Conservation (phyloP, 1,140 invertebrate species). For the Drosophila mayri region DNA sequence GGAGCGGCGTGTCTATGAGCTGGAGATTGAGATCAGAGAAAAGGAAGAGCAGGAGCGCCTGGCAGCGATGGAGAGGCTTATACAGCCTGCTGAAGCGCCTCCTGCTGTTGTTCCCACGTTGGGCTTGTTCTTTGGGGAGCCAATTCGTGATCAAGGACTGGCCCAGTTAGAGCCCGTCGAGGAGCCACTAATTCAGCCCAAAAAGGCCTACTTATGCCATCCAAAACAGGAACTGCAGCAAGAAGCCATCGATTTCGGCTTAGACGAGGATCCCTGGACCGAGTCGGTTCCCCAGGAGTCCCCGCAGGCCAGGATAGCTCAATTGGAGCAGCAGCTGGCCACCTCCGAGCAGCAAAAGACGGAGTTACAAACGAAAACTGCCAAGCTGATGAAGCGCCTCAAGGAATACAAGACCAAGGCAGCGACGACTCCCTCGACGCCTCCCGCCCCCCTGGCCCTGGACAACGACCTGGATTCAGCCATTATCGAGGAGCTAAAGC, state of each 20-base stretch:
- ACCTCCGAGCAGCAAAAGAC: slow-evolving; percentile 87
- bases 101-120: slow-evolving; percentile 44
- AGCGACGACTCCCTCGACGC: neutral
- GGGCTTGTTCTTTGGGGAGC: slow-evolving; percentile 74
- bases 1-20: slow-evolving; percentile 43
- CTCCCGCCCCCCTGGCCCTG: slow-evolving; percentile 1
- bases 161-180: slow-evolving; percentile 71
- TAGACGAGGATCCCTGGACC: slow-evolving; percentile 84
- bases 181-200: slow-evolving; percentile 86
- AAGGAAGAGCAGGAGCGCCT: slow-evolving; percentile 54
- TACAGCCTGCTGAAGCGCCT: slow-evolving; percentile 15
- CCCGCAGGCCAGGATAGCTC: slow-evolving; percentile 85
- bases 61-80: slow-evolving; percentile 51
- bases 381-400: slow-evolving; percentile 90
- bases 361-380: slow-evolving; percentile 87
- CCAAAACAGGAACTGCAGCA: slow-evolving; percentile 46
- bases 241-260: slow-evolving; percentile 86
- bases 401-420: slow-evolving; percentile 89
- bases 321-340: slow-evolving; percentile 86
- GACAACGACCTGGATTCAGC: slow-evolving; percentile 89
- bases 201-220: slow-evolving; percentile 86
- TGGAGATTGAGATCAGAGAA: slow-evolving; percentile 38
- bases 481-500: slow-evolving; percentile 91
- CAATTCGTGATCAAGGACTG: slow-evolving; percentile 3
- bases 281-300: slow-evolving; percentile 39